Percentiles rank a stretch among this genome's conserved stretches.
These are phyloP conservation scores for Ligdia adustata DNA, from an alignment of 2,888 invertebrate genomes.

Conservation along the genomic window DNA sequence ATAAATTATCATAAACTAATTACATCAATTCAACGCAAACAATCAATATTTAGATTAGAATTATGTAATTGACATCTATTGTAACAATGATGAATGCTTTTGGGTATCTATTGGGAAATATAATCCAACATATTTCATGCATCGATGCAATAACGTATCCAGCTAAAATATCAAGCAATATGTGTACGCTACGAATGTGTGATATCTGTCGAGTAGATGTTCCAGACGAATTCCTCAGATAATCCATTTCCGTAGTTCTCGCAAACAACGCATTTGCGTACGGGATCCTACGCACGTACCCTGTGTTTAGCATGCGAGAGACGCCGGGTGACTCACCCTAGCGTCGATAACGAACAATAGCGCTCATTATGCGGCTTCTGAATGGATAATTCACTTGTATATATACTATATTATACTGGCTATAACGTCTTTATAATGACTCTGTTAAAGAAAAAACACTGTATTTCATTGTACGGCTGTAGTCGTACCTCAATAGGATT, in stretches of 20 bases:
- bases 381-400: slow-evolving; percentile 18
- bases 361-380: slow-evolving; percentile 27
- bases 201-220: too few species aligned
- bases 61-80: too few species aligned
- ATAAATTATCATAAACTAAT: too few species aligned
- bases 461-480: not conserved
- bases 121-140: too few species aligned
- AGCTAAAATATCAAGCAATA: too few species aligned
- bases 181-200: too few species aligned
- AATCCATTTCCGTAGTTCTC: not conserved
- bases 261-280: slow-evolving; percentile 27
- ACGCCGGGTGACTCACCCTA: slow-evolving; percentile 53
- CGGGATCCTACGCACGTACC: slow-evolving; percentile 50
- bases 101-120: too few species aligned
- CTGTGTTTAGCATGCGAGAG: slow-evolving; percentile 50
- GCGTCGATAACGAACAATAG: slow-evolving; percentile 47
- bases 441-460: not conserved
- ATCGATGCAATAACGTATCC: too few species aligned
- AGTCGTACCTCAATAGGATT: not conserved
- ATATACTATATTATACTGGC: not conserved
- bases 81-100: too few species aligned
- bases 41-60: too few species aligned
- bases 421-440: not conserved
- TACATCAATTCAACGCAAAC: too few species aligned
- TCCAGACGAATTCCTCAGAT: not conserved